Evolutionary conservation across 2,888 invertebrate genomes (phyloP), one percentile per base, ranked within the genome.

Genomic region (Graphium colonna): DNA sequence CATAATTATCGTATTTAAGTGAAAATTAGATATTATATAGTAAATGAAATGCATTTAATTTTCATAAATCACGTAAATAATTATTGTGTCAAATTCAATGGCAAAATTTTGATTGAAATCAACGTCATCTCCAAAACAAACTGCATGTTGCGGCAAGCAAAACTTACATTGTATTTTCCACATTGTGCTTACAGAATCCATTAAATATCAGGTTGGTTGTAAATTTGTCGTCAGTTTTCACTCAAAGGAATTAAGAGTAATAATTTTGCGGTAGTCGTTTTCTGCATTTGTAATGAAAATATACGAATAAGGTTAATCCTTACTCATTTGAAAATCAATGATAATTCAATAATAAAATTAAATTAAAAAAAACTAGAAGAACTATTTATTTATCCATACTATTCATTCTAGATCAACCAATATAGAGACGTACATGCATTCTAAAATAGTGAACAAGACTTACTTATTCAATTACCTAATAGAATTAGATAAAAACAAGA

Each of bases 221-320:
- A 40, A 43, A 52, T 53, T 53, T 39, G 48, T 48, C 18, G 42
- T 53, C 36, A 42, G 42, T 47, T 18, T 28, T 42, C 43, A 39
- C 42, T 43, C 43, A 38, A 53, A 42, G 47, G 47, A 41, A 48
- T 53, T 48, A 48, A 52, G 38, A 51, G 44, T 51, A 26, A 48
- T 48, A 47, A 28, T 53, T 47, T 53, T 47, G 52, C 43, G 47
- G 52, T 48, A n/a, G 13, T 7, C 17, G 36, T 8, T 53, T 28
- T 16, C 9, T 43, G 28, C 28, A 43, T 28, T 53, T 43, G 48
- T 18, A 31, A 53, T 48, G 12, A 36, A 36, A 12, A 12, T 36
- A 36, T 7, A n/a, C 7, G 12, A 12, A 13, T 36, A 33, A 33
- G 2, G 1, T 33, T 33, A 33, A 33, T 9, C 4, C 1, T 3